A percentile compares a stretch with the other conserved stretches of the same genome.
These are phyloP conservation scores for Upupa epops DNA, from an alignment of 2,113 vertebrate species.

Conservation along the genomic window DNA sequence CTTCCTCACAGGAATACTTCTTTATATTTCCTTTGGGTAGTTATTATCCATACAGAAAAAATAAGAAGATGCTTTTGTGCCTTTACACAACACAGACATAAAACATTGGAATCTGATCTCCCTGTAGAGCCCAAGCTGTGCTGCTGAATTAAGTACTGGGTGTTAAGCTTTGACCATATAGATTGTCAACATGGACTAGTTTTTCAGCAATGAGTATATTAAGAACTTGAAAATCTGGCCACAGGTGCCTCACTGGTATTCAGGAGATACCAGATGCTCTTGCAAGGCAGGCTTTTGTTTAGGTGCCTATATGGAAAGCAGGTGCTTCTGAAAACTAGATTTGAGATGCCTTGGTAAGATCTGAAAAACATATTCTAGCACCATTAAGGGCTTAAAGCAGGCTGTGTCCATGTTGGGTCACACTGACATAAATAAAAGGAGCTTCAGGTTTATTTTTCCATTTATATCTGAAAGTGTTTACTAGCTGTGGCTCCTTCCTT, in stretches of 20 bases:
- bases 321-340: neutral
- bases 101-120: neutral
- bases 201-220: slow-evolving; percentile 11
- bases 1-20: neutral
- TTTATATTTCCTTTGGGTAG: neutral
- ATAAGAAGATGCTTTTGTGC: neutral
- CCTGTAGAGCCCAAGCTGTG: neutral
- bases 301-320: neutral
- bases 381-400: neutral
- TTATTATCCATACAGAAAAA: neutral
- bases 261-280: neutral
- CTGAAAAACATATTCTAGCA: neutral
- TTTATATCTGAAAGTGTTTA: neutral
- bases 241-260: neutral
- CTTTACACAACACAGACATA: neutral
- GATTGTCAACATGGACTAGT: neutral
- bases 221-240: slow-evolving; percentile 54
- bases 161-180: neutral
- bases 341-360: neutral
- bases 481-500: neutral
- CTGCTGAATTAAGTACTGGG: neutral
- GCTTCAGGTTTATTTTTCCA: neutral
- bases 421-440: neutral
- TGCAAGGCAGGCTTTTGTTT: slow-evolving; percentile 17
- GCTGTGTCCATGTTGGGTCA: neutral